Evolutionary conservation across 2,113 vertebrate genomes (phyloP).

Genomic region (Antidorcas marsupialis): DNA sequence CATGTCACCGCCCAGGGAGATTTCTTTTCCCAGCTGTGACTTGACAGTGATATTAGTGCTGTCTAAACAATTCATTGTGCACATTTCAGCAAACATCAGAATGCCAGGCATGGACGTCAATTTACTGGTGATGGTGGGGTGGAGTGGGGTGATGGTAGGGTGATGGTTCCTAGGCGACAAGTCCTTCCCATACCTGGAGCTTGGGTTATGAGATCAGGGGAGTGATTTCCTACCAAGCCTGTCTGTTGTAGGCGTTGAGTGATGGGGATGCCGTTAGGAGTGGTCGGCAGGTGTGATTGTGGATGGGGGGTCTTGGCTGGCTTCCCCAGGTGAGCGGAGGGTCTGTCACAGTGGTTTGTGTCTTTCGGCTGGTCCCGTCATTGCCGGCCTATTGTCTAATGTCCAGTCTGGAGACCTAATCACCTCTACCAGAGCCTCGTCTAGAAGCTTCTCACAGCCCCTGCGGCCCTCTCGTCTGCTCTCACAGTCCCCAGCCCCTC

Average conservation of each 20-base stretch:
- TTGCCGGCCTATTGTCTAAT: not conserved
- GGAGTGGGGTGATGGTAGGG: not conserved
- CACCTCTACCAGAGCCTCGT: not conserved
- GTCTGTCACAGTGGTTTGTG: not conserved
- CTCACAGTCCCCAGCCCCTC: not conserved
- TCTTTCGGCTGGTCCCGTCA: not conserved
- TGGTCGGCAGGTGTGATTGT: not conserved
- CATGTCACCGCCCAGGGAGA: not conserved
- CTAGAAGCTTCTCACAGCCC: not conserved
- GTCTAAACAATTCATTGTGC: not conserved
- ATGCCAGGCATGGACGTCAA: fast-evolving
- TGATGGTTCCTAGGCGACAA: not conserved
- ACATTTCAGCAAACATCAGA: not conserved
- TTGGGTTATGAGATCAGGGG: not conserved
- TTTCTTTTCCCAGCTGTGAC: not conserved
- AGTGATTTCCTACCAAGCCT: not conserved
- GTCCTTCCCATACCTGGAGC: not conserved
- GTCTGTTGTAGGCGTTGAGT: fast-evolving
- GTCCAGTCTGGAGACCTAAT: not conserved
- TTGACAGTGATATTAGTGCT: not conserved
- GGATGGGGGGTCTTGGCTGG: not conserved
- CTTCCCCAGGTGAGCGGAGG: not conserved
- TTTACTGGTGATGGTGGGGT: not conserved
- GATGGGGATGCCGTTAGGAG: fast-evolving
- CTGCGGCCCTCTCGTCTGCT: not conserved